Evolutionary conservation across 2,888 invertebrate genomes (phyloP).

Genomic region (Beris morrisii): DNA sequence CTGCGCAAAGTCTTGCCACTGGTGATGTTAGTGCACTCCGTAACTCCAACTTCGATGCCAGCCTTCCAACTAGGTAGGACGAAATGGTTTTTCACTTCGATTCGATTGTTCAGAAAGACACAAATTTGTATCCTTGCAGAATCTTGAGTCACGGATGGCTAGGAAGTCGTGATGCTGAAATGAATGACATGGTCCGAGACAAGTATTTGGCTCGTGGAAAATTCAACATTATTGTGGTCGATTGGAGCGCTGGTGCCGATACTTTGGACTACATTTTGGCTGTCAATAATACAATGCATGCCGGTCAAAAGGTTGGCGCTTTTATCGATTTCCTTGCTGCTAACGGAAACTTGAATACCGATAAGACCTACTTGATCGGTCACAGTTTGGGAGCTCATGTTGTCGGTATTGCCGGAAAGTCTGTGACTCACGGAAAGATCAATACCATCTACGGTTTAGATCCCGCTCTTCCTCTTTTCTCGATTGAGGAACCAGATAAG

Average conservation of each 20-base stretch:
- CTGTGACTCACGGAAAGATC: conserved; percentile 59
- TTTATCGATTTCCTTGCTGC: conserved; percentile 55
- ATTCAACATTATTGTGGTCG: conserved; percentile 61
- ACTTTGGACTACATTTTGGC: conserved; percentile 63
- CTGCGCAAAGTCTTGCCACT: conserved; percentile 17
- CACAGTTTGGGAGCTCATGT: conserved; percentile 65
- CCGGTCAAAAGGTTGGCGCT: conserved; percentile 45
- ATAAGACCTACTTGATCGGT: conserved; percentile 59
- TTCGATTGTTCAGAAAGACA: not conserved
- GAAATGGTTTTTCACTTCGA: not conserved
- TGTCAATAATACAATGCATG: conserved; percentile 51
- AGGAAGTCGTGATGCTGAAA: conserved; percentile 56
- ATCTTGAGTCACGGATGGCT: conserved; percentile 59
- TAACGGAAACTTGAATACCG: conserved; percentile 56
- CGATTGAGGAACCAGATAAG: conserved; percentile 42
- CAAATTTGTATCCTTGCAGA: conserved; percentile 1
- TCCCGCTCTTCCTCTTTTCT: conserved; percentile 44
- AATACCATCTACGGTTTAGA: conserved; percentile 58
- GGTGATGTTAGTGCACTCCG: conserved; percentile 25
- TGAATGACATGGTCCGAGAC: conserved; percentile 28
- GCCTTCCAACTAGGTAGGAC: conserved; percentile 31
- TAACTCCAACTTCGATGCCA: conserved; percentile 24
- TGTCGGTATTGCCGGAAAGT: conserved; percentile 62
- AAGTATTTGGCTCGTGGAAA: conserved; percentile 60
- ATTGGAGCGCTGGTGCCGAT: conserved; percentile 61